Conservation (phyloP, 1,140 invertebrate genomes). For the Phthorimaea operculella region DNA sequence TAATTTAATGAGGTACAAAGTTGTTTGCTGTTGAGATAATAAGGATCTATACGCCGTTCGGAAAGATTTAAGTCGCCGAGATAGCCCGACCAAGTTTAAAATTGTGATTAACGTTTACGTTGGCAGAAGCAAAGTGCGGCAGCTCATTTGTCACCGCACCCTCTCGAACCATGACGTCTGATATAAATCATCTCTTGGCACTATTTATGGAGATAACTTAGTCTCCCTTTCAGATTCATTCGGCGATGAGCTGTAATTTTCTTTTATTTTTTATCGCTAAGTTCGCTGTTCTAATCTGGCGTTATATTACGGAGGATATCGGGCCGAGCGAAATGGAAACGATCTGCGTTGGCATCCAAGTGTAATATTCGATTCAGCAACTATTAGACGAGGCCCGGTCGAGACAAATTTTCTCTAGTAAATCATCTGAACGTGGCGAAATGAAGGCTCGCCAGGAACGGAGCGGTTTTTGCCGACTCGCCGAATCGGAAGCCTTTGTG, state of each 20-base stretch:
- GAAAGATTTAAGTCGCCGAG: background rate
- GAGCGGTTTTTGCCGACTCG: slow-evolving; percentile 23
- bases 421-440: slow-evolving; percentile 34
- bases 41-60: slow-evolving; percentile 9
- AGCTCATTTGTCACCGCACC: slow-evolving; percentile 41
- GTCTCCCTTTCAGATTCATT: slow-evolving; percentile 21
- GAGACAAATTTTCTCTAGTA: slow-evolving; percentile 40
- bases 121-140: slow-evolving; percentile 5
- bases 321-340: slow-evolving; percentile 18
- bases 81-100: slow-evolving; percentile 24
- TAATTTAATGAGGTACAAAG: slow-evolving; percentile 25
- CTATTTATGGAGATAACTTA: slow-evolving; percentile 46
- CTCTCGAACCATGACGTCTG: slow-evolving; percentile 30
- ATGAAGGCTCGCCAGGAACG: slow-evolving; percentile 20
- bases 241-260: slow-evolving; percentile 29
- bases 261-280: slow-evolving; percentile 29
- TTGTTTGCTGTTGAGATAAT: slow-evolving; percentile 23
- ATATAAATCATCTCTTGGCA: slow-evolving; percentile 42
- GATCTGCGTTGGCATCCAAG: slow-evolving; percentile 24
- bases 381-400: slow-evolving; percentile 27
- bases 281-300: slow-evolving; percentile 18
- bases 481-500: slow-evolving; percentile 21
- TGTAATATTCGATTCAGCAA: slow-evolving; percentile 45
- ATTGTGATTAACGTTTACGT: slow-evolving; percentile 32
- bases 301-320: slow-evolving; percentile 21